phyloP scores from a whole-genome alignment of 2,888 invertebrate genomes.

The Gymnoscelis rufifasciata region DNA sequence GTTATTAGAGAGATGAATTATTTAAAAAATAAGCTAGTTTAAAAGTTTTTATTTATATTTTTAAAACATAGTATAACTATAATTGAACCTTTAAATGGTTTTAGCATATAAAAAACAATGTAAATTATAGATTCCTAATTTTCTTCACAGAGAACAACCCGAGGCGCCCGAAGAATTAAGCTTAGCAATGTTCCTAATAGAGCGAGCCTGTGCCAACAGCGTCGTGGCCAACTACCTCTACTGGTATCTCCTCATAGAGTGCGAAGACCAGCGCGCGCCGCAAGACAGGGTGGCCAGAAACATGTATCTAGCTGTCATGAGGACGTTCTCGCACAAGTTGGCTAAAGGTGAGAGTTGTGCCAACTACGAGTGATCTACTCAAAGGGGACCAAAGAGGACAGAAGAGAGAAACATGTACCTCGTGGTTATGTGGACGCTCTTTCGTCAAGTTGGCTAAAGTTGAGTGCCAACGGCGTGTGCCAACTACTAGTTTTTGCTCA shows the following conservation, averaged over 20 bases:
- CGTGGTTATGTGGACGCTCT: too few relatives aligned
- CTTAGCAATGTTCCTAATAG: constrained; percentile 93
- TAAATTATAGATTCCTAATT: too few relatives aligned
- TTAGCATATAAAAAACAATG: too few relatives aligned
- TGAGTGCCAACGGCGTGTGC: too few relatives aligned
- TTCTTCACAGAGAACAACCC: constrained; percentile 25
- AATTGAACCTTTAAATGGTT: too few relatives aligned
- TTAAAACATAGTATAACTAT: too few relatives aligned
- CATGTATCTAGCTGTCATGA: constrained; percentile 95
- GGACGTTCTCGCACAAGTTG: constrained; percentile 87
- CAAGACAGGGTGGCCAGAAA: constrained; percentile 86
- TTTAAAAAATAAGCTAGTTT: too few relatives aligned
- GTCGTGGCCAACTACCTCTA: constrained; percentile 97
- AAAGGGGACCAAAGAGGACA: constrained; percentile 64
- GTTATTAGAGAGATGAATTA: too few relatives aligned
- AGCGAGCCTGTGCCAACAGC: constrained; percentile 92
- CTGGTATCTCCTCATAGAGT: constrained; percentile 97
- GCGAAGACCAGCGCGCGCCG: constrained; percentile 89
- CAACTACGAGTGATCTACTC: constrained; percentile 83
- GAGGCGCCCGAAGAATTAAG: constrained; percentile 74
- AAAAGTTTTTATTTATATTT: too few relatives aligned
- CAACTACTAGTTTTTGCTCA: too few relatives aligned
- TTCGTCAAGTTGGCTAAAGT: background rate
- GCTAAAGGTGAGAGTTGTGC: constrained; percentile 76
- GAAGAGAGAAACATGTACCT: background rate